Conservation (phyloP, 2,797 vertebrate genomes). For the Siniperca scherzeri region DNA sequence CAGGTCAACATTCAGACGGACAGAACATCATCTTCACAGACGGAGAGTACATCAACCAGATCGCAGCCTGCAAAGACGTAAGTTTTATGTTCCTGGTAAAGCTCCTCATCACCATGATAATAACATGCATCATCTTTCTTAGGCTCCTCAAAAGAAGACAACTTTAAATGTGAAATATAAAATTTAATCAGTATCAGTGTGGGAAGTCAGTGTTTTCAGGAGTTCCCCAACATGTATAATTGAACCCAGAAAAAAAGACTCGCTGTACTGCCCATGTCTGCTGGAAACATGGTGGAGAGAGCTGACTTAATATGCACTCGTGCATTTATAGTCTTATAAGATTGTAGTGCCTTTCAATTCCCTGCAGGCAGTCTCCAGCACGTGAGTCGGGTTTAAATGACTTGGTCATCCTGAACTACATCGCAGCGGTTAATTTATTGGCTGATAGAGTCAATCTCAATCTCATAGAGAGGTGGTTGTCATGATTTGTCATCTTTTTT, state of each 20-base stretch:
- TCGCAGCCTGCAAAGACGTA: slow-evolving; percentile 99
- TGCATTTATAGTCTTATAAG: not conserved
- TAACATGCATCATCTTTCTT: not conserved
- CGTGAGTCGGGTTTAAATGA: not conserved
- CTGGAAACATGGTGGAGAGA: slow-evolving; percentile 4
- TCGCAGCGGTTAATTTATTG: not conserved
- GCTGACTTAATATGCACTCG: slow-evolving; percentile 4
- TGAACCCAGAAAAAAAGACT: not conserved
- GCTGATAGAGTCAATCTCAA: not conserved
- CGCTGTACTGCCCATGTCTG: not conserved
- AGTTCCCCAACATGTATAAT: not conserved
- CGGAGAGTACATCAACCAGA: slow-evolving; percentile 99
- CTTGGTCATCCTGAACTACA: not conserved
- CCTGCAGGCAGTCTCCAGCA: not conserved
- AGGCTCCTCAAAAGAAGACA: not conserved
- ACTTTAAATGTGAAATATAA: not conserved
- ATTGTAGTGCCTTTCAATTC: slow-evolving; percentile 3
- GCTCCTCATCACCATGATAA: not conserved
- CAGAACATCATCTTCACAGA: slow-evolving; percentile 99
- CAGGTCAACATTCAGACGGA: slow-evolving; percentile 95
- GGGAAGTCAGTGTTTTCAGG: not conserved
- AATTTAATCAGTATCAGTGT: not conserved
- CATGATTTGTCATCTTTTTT: not conserved
- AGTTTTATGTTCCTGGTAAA: slow-evolving; percentile 66
- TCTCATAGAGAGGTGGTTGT: not conserved